These are phyloP conservation scores for Oreotrochilus melanogaster DNA, from an alignment of 2,113 vertebrate species.

Conservation along the genomic window DNA sequence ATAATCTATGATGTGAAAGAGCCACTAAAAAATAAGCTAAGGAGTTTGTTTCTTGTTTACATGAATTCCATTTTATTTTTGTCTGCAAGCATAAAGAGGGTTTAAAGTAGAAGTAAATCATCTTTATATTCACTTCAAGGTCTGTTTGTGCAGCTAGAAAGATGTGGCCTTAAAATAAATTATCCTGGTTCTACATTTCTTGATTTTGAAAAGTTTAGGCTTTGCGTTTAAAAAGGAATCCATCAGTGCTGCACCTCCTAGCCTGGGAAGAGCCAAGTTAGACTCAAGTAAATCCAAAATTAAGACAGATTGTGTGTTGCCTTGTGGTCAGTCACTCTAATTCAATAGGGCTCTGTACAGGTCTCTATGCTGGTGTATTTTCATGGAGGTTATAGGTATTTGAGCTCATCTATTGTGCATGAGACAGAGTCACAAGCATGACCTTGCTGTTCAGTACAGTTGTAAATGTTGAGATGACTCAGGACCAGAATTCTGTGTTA, in stretches of 20 bases:
- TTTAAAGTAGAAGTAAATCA: slow-evolving; percentile 51
- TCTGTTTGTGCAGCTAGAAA: slow-evolving; percentile 44
- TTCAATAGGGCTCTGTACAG: slow-evolving; percentile 49
- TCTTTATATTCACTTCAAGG: slow-evolving; percentile 28
- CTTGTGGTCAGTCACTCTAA: slow-evolving; percentile 43
- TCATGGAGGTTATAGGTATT: not conserved
- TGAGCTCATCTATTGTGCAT: not conserved
- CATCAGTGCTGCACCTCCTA: slow-evolving; percentile 43
- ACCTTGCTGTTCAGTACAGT: not conserved
- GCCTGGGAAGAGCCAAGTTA: slow-evolving; percentile 54
- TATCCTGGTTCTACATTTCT: slow-evolving; percentile 28
- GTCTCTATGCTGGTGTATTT: not conserved
- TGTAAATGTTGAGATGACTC: not conserved
- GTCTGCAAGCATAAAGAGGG: slow-evolving; percentile 12
- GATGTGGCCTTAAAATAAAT: slow-evolving; percentile 47
- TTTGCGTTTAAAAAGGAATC: slow-evolving; percentile 51
- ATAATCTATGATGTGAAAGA: slow-evolving; percentile 53
- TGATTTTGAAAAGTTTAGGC: slow-evolving; percentile 45
- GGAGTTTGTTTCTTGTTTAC: slow-evolving; percentile 60
- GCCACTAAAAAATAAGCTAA: slow-evolving; percentile 46
- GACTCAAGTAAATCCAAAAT: slow-evolving; percentile 43
- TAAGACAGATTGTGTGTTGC: slow-evolving; percentile 62
- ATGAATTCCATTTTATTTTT: slow-evolving; percentile 50
- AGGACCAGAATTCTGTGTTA: not conserved
- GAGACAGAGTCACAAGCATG: not conserved